Percentiles rank a stretch among this genome's conserved stretches.
These are phyloP conservation scores for Heliconius nattereri DNA, from an alignment of 1,140 invertebrate genomes.

Conservation along the genomic window DNA sequence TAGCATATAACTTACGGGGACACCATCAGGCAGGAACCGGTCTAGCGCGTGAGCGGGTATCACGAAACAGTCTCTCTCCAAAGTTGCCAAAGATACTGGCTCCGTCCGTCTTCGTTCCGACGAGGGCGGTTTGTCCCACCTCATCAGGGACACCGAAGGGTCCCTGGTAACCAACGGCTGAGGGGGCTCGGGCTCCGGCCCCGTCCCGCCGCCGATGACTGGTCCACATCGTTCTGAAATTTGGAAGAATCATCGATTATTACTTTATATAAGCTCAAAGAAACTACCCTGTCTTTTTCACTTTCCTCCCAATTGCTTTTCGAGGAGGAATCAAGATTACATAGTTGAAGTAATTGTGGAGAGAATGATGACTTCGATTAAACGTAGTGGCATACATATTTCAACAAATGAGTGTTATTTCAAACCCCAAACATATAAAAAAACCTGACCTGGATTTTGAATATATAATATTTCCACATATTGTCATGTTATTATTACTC, in stretches of 20 bases:
- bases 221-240: constrained; percentile 79
- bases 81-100: constrained; percentile 87
- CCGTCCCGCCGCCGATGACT: constrained; percentile 67
- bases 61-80: constrained; percentile 93
- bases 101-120: constrained; percentile 79
- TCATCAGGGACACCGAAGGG: constrained; percentile 73
- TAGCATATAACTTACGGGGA: constrained; percentile 84
- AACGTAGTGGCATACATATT: too few relatives aligned
- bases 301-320: too few relatives aligned
- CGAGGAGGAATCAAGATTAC: too few relatives aligned
- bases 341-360: neutral
- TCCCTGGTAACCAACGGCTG: constrained; percentile 73
- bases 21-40: constrained; percentile 91
- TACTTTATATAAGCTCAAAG: too few relatives aligned
- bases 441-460: neutral
- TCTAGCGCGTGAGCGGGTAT: constrained; percentile 92
- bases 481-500: neutral
- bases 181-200: constrained; percentile 71
- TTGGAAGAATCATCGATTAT: neutral
- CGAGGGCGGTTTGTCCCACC: constrained; percentile 66
- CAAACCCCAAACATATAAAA: neutral
- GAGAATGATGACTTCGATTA: too few relatives aligned
- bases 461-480: neutral
- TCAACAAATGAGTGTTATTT: neutral
- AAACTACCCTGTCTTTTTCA: too few relatives aligned